Conservation (phyloP, 2,797 vertebrate genomes). For the Muscicapa comitata region DNA sequence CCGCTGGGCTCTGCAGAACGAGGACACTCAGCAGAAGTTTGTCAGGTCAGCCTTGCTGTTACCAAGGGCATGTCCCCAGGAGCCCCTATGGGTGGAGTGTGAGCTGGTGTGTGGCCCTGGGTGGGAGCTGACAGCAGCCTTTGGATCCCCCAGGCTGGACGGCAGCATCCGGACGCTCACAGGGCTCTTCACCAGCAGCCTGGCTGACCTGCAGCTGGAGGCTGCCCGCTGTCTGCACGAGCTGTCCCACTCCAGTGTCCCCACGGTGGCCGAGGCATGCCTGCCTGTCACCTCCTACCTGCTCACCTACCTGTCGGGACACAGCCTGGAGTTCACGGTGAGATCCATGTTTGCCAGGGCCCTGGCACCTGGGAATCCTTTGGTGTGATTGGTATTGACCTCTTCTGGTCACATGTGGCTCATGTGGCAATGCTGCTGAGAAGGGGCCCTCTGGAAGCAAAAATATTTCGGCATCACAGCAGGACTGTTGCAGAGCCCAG, state of each 20-base stretch:
- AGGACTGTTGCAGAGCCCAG: background rate
- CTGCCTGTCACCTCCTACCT: constrained; percentile 92
- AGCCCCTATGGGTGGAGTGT: background rate
- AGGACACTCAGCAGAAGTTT: constrained; percentile 83
- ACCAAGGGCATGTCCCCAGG: rapidly evolving
- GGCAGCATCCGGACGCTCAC: constrained; percentile 85
- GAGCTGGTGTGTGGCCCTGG: background rate
- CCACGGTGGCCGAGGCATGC: constrained; percentile 79
- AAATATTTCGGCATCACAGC: background rate
- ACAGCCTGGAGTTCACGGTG: constrained; percentile 88
- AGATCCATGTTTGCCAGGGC: background rate
- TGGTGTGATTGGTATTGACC: rapidly evolving
- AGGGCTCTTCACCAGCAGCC: constrained; percentile 84
- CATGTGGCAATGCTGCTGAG: background rate
- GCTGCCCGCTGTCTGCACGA: constrained; percentile 87
- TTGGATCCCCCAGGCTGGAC: constrained; percentile 78
- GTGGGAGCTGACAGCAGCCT: background rate
- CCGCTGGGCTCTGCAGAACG: constrained; percentile 78
- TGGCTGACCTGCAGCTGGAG: constrained; percentile 85
- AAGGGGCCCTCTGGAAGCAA: background rate
- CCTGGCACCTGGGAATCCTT: background rate
- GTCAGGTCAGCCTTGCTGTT: constrained; percentile 77
- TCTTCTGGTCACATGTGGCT: background rate
- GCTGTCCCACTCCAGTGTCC: constrained; percentile 87
- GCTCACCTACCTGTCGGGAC: constrained; percentile 90